phyloP scores from a whole-genome alignment of 2,888 invertebrate genomes.

The Chrysotoxum bicinctum region DNA sequence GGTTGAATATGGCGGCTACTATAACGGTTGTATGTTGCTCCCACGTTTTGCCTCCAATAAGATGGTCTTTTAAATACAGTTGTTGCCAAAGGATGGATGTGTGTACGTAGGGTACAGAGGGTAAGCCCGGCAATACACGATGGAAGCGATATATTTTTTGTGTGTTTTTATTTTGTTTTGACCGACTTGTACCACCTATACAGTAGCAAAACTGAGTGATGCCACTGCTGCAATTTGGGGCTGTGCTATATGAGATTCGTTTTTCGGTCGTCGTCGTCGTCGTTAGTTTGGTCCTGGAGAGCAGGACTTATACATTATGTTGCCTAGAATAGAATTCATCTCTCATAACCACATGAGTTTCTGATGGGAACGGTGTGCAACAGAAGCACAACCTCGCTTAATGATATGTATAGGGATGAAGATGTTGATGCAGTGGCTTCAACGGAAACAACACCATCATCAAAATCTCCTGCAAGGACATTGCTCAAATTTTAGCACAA shows the following conservation, averaged over 20 bases:
- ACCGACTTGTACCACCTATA: conserved; percentile 67
- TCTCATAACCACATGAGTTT: conserved; percentile 72
- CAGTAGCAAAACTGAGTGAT: conserved; percentile 49
- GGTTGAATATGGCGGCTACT: conserved; percentile 66
- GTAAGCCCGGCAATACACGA: conserved; percentile 47
- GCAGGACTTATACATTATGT: conserved; percentile 62
- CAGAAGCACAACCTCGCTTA: conserved; percentile 36
- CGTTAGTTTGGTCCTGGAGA: conserved; percentile 55
- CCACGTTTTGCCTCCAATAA: conserved; percentile 68
- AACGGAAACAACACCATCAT: conserved; percentile 58
- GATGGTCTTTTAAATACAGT: conserved; percentile 72
- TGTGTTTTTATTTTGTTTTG: conserved; percentile 53
- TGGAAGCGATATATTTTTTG: conserved; percentile 43
- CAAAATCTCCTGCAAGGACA: conserved; percentile 65
- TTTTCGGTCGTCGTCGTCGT: conserved; percentile 1
- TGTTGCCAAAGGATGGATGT: conserved; percentile 71
- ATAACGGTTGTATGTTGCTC: conserved; percentile 45
- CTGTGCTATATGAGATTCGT: conserved; percentile 46
- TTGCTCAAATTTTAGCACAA: conserved; percentile 52
- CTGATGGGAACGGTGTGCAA: conserved; percentile 59
- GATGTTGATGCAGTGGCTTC: conserved; percentile 64
- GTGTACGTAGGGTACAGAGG: conserved; percentile 66
- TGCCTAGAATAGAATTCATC: conserved; percentile 65
- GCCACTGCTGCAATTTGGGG: conserved; percentile 60
- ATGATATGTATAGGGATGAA: conserved; percentile 51